Percentiles rank a stretch among this genome's conserved stretches.
phyloP scores from a whole-genome alignment of 1,140 invertebrate genomes.

The Solenopsis invicta region DNA sequence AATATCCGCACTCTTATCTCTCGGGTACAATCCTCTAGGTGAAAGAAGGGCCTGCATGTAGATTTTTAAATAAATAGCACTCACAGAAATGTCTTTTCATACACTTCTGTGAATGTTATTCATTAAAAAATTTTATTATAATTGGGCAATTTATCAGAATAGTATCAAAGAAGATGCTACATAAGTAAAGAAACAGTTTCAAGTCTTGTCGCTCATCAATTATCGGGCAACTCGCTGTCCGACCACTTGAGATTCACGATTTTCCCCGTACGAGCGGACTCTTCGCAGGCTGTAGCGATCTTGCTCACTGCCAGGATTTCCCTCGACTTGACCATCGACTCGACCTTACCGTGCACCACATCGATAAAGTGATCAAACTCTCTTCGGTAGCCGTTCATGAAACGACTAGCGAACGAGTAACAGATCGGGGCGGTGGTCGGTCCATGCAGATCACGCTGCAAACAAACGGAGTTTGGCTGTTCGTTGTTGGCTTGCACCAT shows the following conservation, averaged over 20 bases:
- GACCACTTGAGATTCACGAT: conserved; percentile 85
- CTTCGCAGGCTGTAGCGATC: conserved; percentile 88
- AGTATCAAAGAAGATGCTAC: neutral
- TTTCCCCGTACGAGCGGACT: conserved; percentile 87
- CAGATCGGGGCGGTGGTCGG: conserved; percentile 87
- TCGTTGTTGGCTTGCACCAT: conserved; percentile 89
- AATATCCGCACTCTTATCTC: neutral
- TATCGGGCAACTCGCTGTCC: conserved; percentile 77
- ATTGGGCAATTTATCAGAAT: neutral
- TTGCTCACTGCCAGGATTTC: conserved; percentile 88
- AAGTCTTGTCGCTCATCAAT: neutral
- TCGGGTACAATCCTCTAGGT: neutral
- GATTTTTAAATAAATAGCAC: neutral
- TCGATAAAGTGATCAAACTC: conserved; percentile 91
- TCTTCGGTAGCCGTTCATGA: conserved; percentile 87
- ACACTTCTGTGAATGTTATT: too few relatives aligned
- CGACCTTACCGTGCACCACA: conserved; percentile 86
- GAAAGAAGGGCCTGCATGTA: neutral
- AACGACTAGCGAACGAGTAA: conserved; percentile 90
- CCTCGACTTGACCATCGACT: conserved; percentile 83
- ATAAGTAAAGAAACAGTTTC: neutral
- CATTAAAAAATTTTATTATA: too few relatives aligned
- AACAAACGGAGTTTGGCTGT: conserved; percentile 86
- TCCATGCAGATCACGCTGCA: conserved; percentile 83
- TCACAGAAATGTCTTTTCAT: neutral